Conservation (phyloP, 1,140 invertebrate genomes). For the Megathymus violae region DNA sequence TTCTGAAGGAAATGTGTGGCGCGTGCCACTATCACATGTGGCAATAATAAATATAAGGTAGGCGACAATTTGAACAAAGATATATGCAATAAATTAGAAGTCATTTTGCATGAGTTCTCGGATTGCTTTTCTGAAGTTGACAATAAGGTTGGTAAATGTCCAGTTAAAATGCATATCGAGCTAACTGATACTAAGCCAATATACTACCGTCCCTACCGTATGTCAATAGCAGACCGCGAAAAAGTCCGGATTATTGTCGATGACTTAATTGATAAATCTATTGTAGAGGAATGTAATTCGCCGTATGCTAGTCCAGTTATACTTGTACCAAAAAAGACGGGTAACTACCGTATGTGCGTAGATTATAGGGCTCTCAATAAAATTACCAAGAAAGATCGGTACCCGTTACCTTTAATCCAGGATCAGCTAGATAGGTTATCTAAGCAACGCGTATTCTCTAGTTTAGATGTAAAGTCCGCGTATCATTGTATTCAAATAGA, state of each 20-base stretch:
- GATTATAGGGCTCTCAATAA: slow-evolving; percentile 2
- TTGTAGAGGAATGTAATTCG: slow-evolving; percentile 1
- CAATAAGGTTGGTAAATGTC: neutral
- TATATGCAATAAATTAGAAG: neutral
- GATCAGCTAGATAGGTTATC: neutral
- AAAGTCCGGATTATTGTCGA: neutral
- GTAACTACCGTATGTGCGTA: neutral
- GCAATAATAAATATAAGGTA: neutral
- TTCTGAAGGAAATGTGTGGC: neutral
- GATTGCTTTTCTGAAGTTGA: neutral
- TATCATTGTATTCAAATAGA: slow-evolving; percentile 19
- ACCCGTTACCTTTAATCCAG: neutral
- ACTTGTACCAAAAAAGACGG: slow-evolving; percentile 1
- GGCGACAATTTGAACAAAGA: neutral
- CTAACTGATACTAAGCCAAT: neutral
- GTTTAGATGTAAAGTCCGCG: neutral
- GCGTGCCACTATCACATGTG: neutral
- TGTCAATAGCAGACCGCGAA: neutral
- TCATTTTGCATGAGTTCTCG: neutral
- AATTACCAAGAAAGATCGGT: neutral
- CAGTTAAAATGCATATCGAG: neutral
- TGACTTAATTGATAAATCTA: neutral
- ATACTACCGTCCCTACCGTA: neutral
- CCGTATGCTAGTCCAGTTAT: neutral
- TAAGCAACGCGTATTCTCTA: neutral